Base-by-base conservation (phyloP, 2,888 invertebrate species). In the Caenorhabditis zanzibari region DNA sequence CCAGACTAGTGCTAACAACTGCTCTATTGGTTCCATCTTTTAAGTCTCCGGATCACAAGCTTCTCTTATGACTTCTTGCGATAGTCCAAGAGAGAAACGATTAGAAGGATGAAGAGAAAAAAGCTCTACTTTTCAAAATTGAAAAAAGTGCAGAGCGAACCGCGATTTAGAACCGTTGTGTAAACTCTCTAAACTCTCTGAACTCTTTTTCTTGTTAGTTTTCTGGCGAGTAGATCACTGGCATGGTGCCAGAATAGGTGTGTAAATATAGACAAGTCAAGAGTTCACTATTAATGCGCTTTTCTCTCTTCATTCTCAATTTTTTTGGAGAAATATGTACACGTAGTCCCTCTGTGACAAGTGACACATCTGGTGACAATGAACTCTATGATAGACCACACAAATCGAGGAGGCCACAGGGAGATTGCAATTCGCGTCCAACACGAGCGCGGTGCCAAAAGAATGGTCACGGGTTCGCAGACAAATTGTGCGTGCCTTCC, bases 1-100 rank as follows among this genome's bases (percentile, higher is more conserved):
- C 52, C 69, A 71, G 77, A 71, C 69, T 71, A 77, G 71, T 77
- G 77, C 77, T 71, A 77, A 77, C 77, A 77, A 77, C 77, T 77
- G 77, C 69, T 68, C 26, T 1, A 52, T 61, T 73, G 52, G 73
- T 61, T 61, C 52, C 72, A 59, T 59, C 24, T 32, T 44, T 61
- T 35, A 10, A 35, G 59, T 41, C 38, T 66, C 66, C 41, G 61
- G 61, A 77, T 61, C 77, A 77, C 77, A 77, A 63, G 77, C 32
- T 47, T 35, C 26, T 66, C 75, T 44, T 49, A 58, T 75, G 75
- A 75, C 75, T 75, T 32, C 38, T 49, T 26, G 26, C 38, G 9
- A 54, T 19, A 26, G 56, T 26, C 44, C 19, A 16, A 38, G n/a
- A 71, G 49, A 22, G 16, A 64, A 38, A 24, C 5, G 72, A 72